These are phyloP conservation scores for Therioaphis trifolii DNA, from an alignment of 2,888 invertebrate species.

Conservation along the genomic window DNA sequence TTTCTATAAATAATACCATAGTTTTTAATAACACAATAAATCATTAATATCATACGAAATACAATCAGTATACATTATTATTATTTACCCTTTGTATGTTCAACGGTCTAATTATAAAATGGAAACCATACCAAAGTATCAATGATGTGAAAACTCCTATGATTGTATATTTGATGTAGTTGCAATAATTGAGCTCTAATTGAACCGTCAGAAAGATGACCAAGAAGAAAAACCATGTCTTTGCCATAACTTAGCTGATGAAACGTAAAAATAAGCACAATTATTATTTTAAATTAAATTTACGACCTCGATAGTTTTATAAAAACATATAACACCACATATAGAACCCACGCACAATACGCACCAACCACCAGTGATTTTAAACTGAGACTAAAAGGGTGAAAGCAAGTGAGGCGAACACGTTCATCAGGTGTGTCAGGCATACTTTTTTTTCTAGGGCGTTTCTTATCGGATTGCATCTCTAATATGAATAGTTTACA, in stretches of 20 bases:
- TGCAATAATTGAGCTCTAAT: background rate
- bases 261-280: too few relatives aligned
- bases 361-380: background rate
- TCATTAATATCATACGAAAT: background rate
- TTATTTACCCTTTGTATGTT: constrained; percentile 52
- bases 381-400: constrained; percentile 1
- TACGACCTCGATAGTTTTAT: too few relatives aligned
- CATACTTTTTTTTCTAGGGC: background rate
- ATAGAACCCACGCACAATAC: background rate
- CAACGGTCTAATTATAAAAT: constrained; percentile 35
- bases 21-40: background rate
- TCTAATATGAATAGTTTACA: background rate
- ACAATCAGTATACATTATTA: too few relatives aligned
- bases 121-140: constrained; percentile 32
- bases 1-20: constrained; percentile 68
- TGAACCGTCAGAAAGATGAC: background rate
- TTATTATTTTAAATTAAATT: too few relatives aligned
- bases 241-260: background rate
- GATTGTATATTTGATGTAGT: background rate
- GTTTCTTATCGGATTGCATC: constrained; percentile 33
- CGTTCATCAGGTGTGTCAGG: background rate
- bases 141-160: constrained; percentile 4
- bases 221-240: background rate
- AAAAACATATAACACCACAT: too few relatives aligned
- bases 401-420: background rate